Base-by-base conservation (phyloP, 2,113 vertebrate species). In the Speoplatyrhinus poulsoni region DNA sequence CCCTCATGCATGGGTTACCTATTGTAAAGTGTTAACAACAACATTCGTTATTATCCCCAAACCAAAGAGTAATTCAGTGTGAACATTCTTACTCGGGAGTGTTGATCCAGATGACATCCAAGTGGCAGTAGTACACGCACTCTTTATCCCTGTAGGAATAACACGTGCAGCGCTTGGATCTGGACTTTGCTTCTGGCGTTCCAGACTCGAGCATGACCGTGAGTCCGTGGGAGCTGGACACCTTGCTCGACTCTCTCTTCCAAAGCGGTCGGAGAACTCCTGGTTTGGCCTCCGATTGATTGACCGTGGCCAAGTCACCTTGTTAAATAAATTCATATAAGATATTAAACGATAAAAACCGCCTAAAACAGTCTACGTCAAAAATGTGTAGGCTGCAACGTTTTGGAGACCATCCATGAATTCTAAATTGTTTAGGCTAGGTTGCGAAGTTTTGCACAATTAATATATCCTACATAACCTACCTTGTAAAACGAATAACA, bases 81-180 rank as follows among this genome's bases (percentile, higher is more conserved):
- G 16, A 10, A 32, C 56, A 70, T 13, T 88, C 95, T 96, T 87
- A 98, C 96, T 96, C 95, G 1, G 96, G 96, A 48, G 97, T 98
- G 92, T 97, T 98, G 91, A 99, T 95, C 96, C 96, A 99, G 88
- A 99, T 98, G 90, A 98, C 97, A 79, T 98, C 97, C 77, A 98
- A 85, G 87, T 98, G 97, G 77, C 96, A 99, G 92, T 97, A 99
- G 91, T 99, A 99, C 72, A 98, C 95, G 69, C 96, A 99, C 82
- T 98, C 97, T 80, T 96, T 96, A 75, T 99, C 97, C 90, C 92
- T 91, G 81, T 96, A 89, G 36, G 96, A 96, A 1, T 94, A 98
- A 69, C 96, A 98, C 73, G 97, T 98, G 86, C 97, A 98, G 79
- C 96, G 95, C 81, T 95, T 98, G 65, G 92, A 63, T 59, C 96